Conservation (phyloP, 2,888 invertebrate genomes). For the Drosophila setosimentum region DNA sequence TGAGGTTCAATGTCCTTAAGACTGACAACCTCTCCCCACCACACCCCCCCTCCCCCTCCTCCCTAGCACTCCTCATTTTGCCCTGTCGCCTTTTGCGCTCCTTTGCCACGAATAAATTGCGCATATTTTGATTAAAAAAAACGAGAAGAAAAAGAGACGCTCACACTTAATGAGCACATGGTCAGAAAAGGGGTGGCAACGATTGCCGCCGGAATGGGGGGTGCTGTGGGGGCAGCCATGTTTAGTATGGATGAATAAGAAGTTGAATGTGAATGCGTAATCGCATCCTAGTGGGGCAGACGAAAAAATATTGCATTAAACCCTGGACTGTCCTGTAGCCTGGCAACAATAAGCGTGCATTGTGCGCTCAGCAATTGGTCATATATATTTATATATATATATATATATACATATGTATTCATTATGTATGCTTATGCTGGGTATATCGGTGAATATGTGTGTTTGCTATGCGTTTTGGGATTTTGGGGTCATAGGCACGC, state of each 20-base stretch:
- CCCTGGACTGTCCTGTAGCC: constrained; percentile 43
- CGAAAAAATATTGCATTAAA: constrained; percentile 56
- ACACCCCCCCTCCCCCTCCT: not conserved
- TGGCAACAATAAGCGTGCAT: constrained; percentile 73
- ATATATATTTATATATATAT: constrained; percentile 19
- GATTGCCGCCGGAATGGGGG: not conserved
- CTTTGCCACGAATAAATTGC: constrained; percentile 72
- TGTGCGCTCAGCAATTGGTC: constrained; percentile 58
- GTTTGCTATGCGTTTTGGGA: constrained; percentile 65
- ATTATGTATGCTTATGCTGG: constrained; percentile 28
- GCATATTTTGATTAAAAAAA: constrained; percentile 79
- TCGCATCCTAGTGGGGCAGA: constrained; percentile 53
- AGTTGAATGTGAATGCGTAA: constrained; percentile 18
- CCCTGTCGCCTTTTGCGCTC: constrained; percentile 36
- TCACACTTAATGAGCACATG: constrained; percentile 39
- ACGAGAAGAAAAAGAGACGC: constrained; percentile 17
- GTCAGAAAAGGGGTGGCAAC: not conserved
- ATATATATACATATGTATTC: constrained; percentile 12
- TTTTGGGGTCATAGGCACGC: constrained; percentile 74
- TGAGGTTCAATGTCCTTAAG: constrained; percentile 73
- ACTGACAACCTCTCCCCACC: not conserved
- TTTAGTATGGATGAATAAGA: constrained; percentile 47
- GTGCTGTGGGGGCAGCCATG: constrained; percentile 4
- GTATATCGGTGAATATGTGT: constrained; percentile 19
- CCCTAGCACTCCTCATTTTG: constrained; percentile 16